phyloP scores from a whole-genome alignment of 2,888 invertebrate species.

The Perdita meconis region DNA sequence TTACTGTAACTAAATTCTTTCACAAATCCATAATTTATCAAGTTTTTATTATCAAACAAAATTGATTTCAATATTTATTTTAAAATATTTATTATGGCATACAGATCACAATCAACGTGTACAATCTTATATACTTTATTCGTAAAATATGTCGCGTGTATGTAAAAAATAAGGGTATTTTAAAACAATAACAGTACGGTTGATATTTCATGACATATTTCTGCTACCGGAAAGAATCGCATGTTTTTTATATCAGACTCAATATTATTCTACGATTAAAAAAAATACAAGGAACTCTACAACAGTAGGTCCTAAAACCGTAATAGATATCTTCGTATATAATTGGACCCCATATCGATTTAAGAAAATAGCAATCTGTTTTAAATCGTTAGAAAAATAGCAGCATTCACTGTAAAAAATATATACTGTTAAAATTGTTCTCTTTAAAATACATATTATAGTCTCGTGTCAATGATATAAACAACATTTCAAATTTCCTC shows the following conservation, averaged over 20 bases:
- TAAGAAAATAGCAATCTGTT: slow-evolving; percentile 16
- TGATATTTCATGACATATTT: slow-evolving; percentile 1
- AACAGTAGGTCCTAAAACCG: slow-evolving; percentile 7
- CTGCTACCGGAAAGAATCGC: slow-evolving; percentile 3
- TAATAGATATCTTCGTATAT: slow-evolving; percentile 10
- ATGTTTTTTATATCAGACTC: not conserved
- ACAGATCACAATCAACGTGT: not conserved
- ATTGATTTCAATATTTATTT: slow-evolving; percentile 21
- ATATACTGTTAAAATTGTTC: slow-evolving; percentile 27
- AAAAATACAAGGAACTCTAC: slow-evolving; percentile 18
- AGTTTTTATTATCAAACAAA: too few species aligned
- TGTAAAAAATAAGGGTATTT: slow-evolving; percentile 46
- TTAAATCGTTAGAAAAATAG: slow-evolving; percentile 13
- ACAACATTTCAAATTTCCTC: slow-evolving; percentile 6
- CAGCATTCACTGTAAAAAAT: slow-evolving; percentile 29
- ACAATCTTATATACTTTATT: slow-evolving; percentile 8
- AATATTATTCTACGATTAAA: slow-evolving; percentile 14
- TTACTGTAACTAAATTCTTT: too few species aligned
- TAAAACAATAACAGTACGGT: not conserved
- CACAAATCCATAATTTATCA: too few species aligned
- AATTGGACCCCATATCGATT: slow-evolving; percentile 1
- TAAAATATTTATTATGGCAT: slow-evolving; percentile 3
- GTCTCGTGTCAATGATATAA: not conserved
- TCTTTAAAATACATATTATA: slow-evolving; percentile 25
- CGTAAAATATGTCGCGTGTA: slow-evolving; percentile 16